phyloP scores from a whole-genome alignment of 2,797 vertebrate genomes.

The Labroides dimidiatus region DNA sequence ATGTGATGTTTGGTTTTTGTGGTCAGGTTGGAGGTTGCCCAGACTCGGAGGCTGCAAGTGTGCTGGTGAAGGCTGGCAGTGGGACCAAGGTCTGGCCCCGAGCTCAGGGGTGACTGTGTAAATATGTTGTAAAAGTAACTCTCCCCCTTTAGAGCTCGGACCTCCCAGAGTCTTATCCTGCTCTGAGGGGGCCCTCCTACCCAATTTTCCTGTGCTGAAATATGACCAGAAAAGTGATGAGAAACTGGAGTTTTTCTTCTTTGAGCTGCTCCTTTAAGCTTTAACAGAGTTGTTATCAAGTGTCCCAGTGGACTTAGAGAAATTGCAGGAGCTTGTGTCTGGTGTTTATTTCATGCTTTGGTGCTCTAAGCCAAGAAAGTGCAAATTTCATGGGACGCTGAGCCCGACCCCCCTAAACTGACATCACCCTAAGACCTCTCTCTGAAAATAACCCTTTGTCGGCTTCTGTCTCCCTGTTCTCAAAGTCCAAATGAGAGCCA shows the following conservation, averaged over 20 bases:
- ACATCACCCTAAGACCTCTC: constrained; percentile 22
- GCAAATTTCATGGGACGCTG: constrained; percentile 32
- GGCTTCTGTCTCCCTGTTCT: constrained; percentile 15
- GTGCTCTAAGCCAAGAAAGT: constrained; percentile 22
- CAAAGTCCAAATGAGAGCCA: constrained; percentile 6
- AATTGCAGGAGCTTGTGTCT: constrained; percentile 24
- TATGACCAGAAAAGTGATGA: constrained; percentile 38
- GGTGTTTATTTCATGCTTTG: constrained; percentile 33
- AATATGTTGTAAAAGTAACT: constrained; percentile 66
- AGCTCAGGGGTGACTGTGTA: constrained; percentile 67
- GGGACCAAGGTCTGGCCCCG: constrained; percentile 41
- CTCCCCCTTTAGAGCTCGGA: constrained; percentile 44
- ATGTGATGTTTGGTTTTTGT: constrained; percentile 69
- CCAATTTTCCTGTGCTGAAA: constrained; percentile 27
- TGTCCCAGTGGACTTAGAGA: constrained; percentile 10
- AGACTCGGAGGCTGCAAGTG: constrained; percentile 53
- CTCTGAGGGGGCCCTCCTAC: constrained; percentile 42
- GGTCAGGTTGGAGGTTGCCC: constrained; percentile 70
- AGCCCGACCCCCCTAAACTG: not conserved
- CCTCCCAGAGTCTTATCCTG: constrained; percentile 62
- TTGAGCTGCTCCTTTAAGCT: constrained; percentile 14
- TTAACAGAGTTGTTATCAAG: constrained; percentile 34
- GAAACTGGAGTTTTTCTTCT: constrained; percentile 27
- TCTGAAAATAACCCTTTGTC: constrained; percentile 38
- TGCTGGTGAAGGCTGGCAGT: constrained; percentile 55